Evolutionary conservation across 2,888 invertebrate species (phyloP).

Genomic region (Ommatoiulus sabulosus): DNA sequence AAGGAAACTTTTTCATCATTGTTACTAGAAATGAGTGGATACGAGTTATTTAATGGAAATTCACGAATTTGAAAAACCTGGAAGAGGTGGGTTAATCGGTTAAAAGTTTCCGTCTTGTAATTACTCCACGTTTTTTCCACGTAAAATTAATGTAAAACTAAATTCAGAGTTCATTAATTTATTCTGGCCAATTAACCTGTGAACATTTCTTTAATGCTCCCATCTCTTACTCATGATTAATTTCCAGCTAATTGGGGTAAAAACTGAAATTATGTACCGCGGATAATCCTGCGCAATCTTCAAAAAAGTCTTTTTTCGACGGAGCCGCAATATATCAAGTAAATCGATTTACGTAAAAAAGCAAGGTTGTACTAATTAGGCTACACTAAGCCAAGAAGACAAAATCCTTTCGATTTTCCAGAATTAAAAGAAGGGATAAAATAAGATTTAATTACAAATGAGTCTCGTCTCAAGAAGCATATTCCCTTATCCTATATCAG

Average conservation of each 20-base stretch:
- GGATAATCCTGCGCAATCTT: neutral
- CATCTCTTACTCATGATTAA: neutral
- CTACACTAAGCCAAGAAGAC: neutral
- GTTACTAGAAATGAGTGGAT: no score
- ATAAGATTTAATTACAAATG: constrained; percentile 20
- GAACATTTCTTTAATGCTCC: neutral
- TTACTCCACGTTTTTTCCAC: neutral
- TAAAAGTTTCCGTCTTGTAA: neutral
- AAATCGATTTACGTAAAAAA: neutral
- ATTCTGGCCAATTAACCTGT: constrained; percentile 25
- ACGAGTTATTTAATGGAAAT: no score
- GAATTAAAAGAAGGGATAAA: neutral
- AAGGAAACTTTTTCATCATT: no score
- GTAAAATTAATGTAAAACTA: constrained; percentile 26
- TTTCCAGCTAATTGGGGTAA: neutral
- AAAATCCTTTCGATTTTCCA: neutral
- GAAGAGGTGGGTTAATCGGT: neutral
- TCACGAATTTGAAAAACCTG: no score
- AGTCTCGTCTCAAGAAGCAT: neutral
- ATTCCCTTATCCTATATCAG: neutral
- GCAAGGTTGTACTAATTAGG: neutral
- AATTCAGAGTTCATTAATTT: constrained; percentile 15
- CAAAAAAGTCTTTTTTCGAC: neutral
- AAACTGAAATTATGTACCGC: constrained; percentile 11
- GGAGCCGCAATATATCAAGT: neutral